Evolutionary conservation across 92 coral and sea anemone species (phyloP).

Genomic region (Micromussa lordhowensis): DNA sequence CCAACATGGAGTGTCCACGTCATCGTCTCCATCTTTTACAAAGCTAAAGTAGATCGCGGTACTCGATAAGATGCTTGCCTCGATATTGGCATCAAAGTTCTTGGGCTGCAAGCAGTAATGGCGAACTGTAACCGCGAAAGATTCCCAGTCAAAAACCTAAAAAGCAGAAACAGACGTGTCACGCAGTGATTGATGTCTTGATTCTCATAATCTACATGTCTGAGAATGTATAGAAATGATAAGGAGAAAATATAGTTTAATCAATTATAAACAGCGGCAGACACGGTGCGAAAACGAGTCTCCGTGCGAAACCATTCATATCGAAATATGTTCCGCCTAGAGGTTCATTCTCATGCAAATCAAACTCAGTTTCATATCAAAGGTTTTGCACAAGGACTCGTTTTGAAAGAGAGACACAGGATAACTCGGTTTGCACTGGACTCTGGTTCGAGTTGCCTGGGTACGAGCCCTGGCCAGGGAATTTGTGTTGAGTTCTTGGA

Average conservation of each 20-base stretch:
- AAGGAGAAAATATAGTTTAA: background rate
- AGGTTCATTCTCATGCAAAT: no score
- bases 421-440: no score
- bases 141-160: slow-evolving; percentile 68
- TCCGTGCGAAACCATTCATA: no score
- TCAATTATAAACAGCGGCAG: background rate
- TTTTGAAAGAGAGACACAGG: no score
- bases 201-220: background rate
- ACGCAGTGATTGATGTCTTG: background rate
- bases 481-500: no score
- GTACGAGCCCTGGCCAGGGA: no score
- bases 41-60: slow-evolving; percentile 60
- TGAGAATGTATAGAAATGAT: background rate
- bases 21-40: slow-evolving; percentile 64
- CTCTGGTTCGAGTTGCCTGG: no score
- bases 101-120: slow-evolving; percentile 59
- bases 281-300: no score
- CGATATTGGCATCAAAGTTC: slow-evolving; percentile 48
- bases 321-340: no score
- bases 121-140: slow-evolving; percentile 52
- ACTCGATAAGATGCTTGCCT: slow-evolving; percentile 40
- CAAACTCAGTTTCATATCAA: no score
- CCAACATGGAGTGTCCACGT: slow-evolving; percentile 75
- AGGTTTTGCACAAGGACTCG: no score
- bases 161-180: background rate